phyloP scores from a whole-genome alignment of 2,888 invertebrate genomes.

The Arctia plantaginis region DNA sequence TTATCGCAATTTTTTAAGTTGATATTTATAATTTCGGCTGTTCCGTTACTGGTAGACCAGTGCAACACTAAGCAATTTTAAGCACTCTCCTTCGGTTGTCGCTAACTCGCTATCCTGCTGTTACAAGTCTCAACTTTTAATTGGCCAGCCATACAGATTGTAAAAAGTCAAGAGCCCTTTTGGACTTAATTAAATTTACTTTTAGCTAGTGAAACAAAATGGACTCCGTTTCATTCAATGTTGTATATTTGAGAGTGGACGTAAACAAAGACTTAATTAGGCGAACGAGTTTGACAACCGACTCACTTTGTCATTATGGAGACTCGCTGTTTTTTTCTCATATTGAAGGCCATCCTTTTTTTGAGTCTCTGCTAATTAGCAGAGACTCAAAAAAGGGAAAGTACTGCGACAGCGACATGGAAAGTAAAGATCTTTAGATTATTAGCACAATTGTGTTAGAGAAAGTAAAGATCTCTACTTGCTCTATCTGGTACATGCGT shows the following conservation, averaged over 20 bases:
- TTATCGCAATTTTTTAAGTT: background rate
- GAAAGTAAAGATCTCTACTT: background rate
- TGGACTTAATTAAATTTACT: constrained; percentile 80
- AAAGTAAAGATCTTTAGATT: too few relatives aligned
- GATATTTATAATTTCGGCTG: constrained; percentile 26
- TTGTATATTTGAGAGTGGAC: constrained; percentile 60
- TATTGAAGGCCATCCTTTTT: constrained; percentile 19
- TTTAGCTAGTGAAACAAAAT: constrained; percentile 69
- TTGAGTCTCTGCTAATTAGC: constrained; percentile 24
- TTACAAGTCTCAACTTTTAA: constrained; percentile 79
- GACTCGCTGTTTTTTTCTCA: constrained; percentile 27
- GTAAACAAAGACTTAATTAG: constrained; percentile 63
- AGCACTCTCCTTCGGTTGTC: constrained; percentile 72
- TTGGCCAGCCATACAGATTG: constrained; percentile 78
- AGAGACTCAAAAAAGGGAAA: constrained; percentile 18
- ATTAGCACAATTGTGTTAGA: too few relatives aligned
- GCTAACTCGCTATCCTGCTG: constrained; percentile 56
- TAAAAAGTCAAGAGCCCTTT: constrained; percentile 77
- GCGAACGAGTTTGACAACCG: constrained; percentile 56
- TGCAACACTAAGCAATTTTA: constrained; percentile 64
- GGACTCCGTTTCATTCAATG: constrained; percentile 63
- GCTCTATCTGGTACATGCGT: background rate
- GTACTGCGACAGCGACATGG: too few relatives aligned
- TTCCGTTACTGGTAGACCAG: constrained; percentile 61
- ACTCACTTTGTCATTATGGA: constrained; percentile 40